These are phyloP conservation scores for Corvus hawaiiensis DNA, from an alignment of 2,113 vertebrate genomes.

Conservation along the genomic window DNA sequence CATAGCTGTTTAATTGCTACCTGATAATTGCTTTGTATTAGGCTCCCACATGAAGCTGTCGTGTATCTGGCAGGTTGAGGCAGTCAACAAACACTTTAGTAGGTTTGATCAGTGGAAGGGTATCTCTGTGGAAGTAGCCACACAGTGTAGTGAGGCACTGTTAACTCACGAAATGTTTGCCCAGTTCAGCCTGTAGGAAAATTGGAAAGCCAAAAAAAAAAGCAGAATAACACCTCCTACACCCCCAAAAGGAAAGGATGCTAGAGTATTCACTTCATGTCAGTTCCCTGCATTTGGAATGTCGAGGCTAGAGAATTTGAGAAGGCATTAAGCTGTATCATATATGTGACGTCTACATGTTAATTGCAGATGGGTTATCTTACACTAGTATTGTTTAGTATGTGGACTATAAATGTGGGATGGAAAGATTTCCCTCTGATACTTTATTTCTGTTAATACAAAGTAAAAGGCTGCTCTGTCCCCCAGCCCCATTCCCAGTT, in stretches of 20 bases:
- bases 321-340: neutral
- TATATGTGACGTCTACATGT: neutral
- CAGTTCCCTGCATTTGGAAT: neutral
- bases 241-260: neutral
- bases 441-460: neutral
- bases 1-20: neutral
- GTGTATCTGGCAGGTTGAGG: neutral
- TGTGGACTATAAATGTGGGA: neutral
- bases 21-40: neutral
- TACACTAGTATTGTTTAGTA: neutral
- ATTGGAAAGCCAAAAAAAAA: neutral
- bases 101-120: neutral
- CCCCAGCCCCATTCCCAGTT: neutral
- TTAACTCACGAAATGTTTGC: neutral
- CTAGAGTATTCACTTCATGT: neutral
- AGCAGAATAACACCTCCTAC: accelerated
- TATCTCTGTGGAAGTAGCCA: neutral
- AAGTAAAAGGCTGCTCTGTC: neutral
- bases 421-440: neutral
- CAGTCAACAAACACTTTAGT: neutral
- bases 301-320: neutral
- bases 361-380: neutral
- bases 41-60: neutral
- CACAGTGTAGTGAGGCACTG: neutral
- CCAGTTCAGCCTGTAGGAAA: neutral